These are phyloP conservation scores for Brotula barbata DNA, from an alignment of 2,797 vertebrate species.

Conservation along the genomic window DNA sequence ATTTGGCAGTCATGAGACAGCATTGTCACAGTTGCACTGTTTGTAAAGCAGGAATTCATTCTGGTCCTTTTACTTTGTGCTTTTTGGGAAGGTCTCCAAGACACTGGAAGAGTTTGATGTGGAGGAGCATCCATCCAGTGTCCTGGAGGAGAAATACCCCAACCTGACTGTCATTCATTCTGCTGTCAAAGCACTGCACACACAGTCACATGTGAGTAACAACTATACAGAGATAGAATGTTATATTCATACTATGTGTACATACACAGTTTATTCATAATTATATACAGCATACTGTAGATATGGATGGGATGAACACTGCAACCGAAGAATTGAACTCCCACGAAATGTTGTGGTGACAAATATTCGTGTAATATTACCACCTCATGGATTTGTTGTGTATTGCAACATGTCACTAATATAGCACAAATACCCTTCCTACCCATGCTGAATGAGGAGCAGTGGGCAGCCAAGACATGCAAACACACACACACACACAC, in stretches of 20 bases:
- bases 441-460: too few relatives aligned
- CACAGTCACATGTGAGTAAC: conserved; percentile 81
- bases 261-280: too few relatives aligned
- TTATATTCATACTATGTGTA: not conserved
- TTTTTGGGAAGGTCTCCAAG: conserved; percentile 83
- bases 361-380: conserved; percentile 25
- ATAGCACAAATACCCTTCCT: not conserved
- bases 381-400: conserved; percentile 55
- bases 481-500: too few relatives aligned
- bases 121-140: conserved; percentile 83
- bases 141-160: conserved; percentile 84
- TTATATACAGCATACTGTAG: too few relatives aligned
- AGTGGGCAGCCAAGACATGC: too few relatives aligned
- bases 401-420: not conserved
- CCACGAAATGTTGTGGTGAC: not conserved
- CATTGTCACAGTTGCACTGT: too few relatives aligned
- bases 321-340: not conserved
- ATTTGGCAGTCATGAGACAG: too few relatives aligned
- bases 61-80: not conserved
- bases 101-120: conserved; percentile 91
- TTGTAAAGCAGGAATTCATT: too few relatives aligned
- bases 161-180: conserved; percentile 90
- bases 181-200: conserved; percentile 81
- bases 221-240: not conserved
- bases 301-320: too few relatives aligned